These are phyloP conservation scores for Pelecanus crispus DNA, from an alignment of 2,113 vertebrate genomes.

Conservation along the genomic window DNA sequence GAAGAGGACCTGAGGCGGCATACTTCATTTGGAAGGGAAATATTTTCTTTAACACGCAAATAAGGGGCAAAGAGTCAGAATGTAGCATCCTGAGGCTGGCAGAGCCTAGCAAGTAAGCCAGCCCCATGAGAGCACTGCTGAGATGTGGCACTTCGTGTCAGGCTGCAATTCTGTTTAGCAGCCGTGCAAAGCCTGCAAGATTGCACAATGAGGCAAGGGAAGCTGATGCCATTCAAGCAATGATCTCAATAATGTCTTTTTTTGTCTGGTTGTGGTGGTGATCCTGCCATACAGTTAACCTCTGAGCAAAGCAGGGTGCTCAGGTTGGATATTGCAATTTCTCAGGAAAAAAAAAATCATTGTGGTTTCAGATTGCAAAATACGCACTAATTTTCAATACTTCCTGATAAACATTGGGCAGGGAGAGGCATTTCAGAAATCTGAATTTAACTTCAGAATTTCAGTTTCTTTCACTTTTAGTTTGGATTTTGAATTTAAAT, in stretches of 20 bases:
- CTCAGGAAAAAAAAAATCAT: neutral
- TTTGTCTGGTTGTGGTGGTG: neutral
- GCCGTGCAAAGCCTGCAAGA: neutral
- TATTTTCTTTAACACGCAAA: neutral
- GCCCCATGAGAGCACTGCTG: neutral
- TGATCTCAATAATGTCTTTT: neutral
- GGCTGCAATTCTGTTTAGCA: neutral
- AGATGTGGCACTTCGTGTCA: neutral
- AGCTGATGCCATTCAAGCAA: neutral
- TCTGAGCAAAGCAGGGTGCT: neutral
- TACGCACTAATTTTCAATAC: neutral
- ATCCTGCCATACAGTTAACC: neutral
- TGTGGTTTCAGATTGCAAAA: neutral
- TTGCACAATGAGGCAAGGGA: accelerated
- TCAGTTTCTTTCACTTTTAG: neutral
- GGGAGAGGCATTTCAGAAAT: neutral
- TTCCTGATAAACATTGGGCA: neutral
- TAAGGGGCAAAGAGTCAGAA: neutral
- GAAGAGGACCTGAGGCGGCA: neutral
- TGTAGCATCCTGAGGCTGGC: neutral
- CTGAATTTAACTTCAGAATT: neutral
- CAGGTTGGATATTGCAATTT: neutral
- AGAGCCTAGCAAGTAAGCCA: neutral
- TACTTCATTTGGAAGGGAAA: neutral
- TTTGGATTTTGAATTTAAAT: neutral